phyloP scores from a whole-genome alignment of 2,113 vertebrate genomes.

The Pterophyllum scalare region DNA sequence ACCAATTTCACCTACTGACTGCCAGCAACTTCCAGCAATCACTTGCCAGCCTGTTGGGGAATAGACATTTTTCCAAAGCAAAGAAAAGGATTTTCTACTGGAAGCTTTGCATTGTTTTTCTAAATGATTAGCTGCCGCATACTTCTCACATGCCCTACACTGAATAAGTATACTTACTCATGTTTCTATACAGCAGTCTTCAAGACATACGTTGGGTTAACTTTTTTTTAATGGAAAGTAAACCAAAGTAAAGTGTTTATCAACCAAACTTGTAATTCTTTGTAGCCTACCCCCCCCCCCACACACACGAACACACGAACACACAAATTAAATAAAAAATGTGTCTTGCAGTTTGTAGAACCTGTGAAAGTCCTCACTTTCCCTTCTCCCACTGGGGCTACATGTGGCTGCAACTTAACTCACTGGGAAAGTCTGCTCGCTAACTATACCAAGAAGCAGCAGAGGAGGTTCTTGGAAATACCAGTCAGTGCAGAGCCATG shows the following conservation, averaged over 20 bases:
- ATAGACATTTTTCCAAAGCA: neutral
- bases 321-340: too few relatives aligned
- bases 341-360: neutral
- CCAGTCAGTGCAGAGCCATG: neutral
- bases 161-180: too few relatives aligned
- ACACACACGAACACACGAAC: too few relatives aligned
- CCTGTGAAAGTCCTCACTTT: neutral
- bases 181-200: too few relatives aligned
- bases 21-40: neutral
- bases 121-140: neutral
- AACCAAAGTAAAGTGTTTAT: neutral
- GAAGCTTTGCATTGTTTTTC: neutral
- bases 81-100: neutral
- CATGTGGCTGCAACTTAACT: slow-evolving; percentile 3
- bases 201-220: neutral
- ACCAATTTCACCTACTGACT: neutral
- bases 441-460: neutral
- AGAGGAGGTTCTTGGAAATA: neutral
- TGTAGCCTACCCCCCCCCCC: neutral
- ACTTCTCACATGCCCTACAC: neutral
- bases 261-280: neutral
- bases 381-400: too few relatives aligned
- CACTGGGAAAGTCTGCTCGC: slow-evolving; percentile 15
- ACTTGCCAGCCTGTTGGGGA: neutral
- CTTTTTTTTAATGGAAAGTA: neutral